These are phyloP conservation scores for Leucophenga montana DNA, from an alignment of 2,888 invertebrate genomes.

Conservation along the genomic window DNA sequence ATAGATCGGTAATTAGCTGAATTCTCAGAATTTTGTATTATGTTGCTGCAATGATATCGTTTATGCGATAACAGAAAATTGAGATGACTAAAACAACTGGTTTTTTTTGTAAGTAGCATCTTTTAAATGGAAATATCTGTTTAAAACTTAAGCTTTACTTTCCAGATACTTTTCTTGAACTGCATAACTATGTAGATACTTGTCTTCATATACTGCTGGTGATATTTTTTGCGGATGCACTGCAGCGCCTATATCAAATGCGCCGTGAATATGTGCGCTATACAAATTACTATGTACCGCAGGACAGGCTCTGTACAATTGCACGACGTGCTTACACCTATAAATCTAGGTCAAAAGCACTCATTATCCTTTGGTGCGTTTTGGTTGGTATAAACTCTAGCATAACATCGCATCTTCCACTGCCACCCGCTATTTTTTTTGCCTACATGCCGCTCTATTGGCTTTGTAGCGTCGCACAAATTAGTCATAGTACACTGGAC, in stretches of 20 bases:
- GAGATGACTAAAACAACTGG: too few species aligned
- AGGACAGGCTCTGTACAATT: conserved; percentile 48
- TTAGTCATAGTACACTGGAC: conserved; percentile 50
- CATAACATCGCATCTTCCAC: conserved; percentile 27
- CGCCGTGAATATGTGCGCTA: conserved; percentile 45
- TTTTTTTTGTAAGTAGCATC: too few species aligned
- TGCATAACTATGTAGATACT: conserved; percentile 44
- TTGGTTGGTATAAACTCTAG: conserved; percentile 37
- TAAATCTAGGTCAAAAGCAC: conserved; percentile 25
- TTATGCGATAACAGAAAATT: too few species aligned
- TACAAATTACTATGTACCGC: conserved; percentile 49
- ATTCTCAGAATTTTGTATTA: too few species aligned
- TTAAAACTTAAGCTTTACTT: too few species aligned
- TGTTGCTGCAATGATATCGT: too few species aligned
- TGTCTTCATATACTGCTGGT: conserved; percentile 39
- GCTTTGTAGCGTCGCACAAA: conserved; percentile 38
- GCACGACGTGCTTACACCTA: conserved; percentile 43
- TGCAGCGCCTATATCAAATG: conserved; percentile 43
- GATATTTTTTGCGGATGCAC: conserved; percentile 48
- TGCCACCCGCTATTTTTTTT: conserved; percentile 35
- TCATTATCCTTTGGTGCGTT: not conserved
- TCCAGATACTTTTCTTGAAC: too few species aligned
- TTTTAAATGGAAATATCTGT: too few species aligned
- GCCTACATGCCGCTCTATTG: conserved; percentile 57
- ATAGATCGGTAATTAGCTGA: too few species aligned